Conservation (phyloP, 2,888 invertebrate species). For the Parnassius apollo region DNA sequence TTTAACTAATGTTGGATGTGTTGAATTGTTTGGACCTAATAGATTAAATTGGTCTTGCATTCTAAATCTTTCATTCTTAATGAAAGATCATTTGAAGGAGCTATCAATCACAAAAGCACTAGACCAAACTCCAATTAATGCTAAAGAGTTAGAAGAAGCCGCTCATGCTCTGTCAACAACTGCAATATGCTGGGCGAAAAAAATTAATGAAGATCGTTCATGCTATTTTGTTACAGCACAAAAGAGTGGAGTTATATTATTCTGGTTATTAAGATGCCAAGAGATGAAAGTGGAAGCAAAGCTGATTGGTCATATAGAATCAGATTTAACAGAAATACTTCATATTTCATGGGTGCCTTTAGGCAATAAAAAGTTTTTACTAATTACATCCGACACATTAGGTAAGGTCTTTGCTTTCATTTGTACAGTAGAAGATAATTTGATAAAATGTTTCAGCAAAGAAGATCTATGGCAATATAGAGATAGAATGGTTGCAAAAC, state of each 20-base stretch:
- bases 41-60: conserved; percentile 45
- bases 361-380: conserved; percentile 37
- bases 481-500: conserved; percentile 56
- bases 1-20: conserved; percentile 61
- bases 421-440: conserved; percentile 39
- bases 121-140: conserved; percentile 32
- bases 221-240: conserved; percentile 64
- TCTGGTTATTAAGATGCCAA: conserved; percentile 51
- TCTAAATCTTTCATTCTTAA: conserved; percentile 47
- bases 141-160: conserved; percentile 46
- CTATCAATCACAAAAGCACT: conserved; percentile 28
- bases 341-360: conserved; percentile 51
- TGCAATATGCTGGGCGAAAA: conserved; percentile 57
- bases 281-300: conserved; percentile 34
- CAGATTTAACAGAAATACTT: conserved; percentile 45
- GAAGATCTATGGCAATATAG: conserved; percentile 51
- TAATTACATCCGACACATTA: conserved; percentile 48
- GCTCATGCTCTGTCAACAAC: conserved; percentile 48
- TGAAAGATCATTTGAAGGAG: conserved; percentile 36
- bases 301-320: conserved; percentile 37
- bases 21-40: conserved; percentile 47
- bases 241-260: conserved; percentile 51
- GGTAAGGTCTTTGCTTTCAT: conserved; percentile 51
- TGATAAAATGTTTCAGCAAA: conserved; percentile 36
- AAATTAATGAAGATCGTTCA: conserved; percentile 40